Evolutionary conservation across 2,888 invertebrate species (phyloP).

Genomic region (Exocentrus adspersus): DNA sequence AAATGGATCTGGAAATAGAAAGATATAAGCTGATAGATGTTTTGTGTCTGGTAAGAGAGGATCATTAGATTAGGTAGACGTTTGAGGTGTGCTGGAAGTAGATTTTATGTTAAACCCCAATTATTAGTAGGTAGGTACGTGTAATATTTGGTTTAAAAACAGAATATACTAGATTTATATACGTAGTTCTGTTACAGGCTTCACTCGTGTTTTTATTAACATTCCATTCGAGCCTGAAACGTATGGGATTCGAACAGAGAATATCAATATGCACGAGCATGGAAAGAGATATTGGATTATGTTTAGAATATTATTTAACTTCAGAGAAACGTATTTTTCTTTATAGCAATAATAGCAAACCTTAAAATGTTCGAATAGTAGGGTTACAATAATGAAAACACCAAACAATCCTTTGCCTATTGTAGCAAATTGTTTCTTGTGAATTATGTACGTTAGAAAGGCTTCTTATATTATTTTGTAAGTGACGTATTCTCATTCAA

Average conservation of each 20-base stretch:
- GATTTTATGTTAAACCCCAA: slow-evolving; percentile 6
- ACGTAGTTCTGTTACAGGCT: slow-evolving; percentile 13
- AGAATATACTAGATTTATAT: slow-evolving; percentile 15
- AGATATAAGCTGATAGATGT: slow-evolving; percentile 1
- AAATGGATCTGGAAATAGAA: slow-evolving; percentile 14
- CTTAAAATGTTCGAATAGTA: no score
- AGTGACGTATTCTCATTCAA: no score
- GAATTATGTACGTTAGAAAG: no score
- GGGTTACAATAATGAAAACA: no score
- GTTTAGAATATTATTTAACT: no score
- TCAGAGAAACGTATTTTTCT: no score
- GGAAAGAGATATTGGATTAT: background rate
- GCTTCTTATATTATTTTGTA: no score
- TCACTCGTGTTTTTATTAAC: slow-evolving; percentile 12
- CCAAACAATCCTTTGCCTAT: no score
- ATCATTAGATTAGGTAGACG: background rate
- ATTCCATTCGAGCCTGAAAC: slow-evolving; percentile 8
- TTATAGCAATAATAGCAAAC: no score
- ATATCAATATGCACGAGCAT: slow-evolving; percentile 9
- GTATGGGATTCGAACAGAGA: background rate
- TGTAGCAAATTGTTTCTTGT: no score
- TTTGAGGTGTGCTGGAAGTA: background rate
- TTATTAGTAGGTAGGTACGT: background rate
- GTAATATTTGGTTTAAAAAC: slow-evolving; percentile 12
- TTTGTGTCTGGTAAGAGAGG: slow-evolving; percentile 4